Evolutionary conservation across 1,140 invertebrate genomes (phyloP).

Genomic region (Drosophila rhopaloa): DNA sequence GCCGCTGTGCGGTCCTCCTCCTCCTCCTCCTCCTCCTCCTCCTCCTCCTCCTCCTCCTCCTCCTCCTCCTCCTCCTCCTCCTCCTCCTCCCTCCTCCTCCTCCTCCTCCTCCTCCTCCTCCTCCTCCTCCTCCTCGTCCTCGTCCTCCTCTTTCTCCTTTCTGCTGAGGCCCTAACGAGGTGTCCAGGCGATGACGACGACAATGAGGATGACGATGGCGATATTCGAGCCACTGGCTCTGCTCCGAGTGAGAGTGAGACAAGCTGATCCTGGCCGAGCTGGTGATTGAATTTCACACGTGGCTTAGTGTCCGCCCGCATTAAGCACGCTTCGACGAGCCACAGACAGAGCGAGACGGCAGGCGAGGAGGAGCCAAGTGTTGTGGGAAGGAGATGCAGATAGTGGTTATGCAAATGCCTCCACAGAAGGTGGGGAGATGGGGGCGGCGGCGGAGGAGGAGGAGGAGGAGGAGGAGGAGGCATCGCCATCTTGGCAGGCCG

Average conservation of each 20-base stretch:
- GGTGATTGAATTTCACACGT: constrained; percentile 83
- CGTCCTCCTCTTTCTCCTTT: neutral
- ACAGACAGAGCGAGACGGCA: constrained; percentile 1
- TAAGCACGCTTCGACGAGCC: constrained; percentile 67
- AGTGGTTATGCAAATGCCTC: constrained; percentile 47
- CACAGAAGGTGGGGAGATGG: neutral
- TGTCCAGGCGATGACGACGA: constrained; percentile 72
- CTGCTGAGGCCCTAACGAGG: constrained; percentile 62
- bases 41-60: neutral
- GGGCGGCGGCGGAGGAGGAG: neutral
- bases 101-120: neutral
- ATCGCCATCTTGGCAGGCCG: constrained; percentile 68
- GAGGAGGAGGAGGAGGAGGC: constrained; percentile 2
- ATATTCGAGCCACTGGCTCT: constrained; percentile 63
- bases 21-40: neutral
- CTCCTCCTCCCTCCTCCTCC: neutral
- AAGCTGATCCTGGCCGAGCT: constrained; percentile 20
- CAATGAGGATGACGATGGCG: constrained; percentile 51
- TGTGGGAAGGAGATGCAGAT: constrained; percentile 33
- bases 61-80: neutral
- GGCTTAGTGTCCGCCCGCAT: constrained; percentile 83
- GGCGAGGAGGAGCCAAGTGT: neutral
- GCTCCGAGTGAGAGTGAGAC: constrained; percentile 33
- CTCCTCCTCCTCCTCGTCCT: neutral
- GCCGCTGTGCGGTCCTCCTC: constrained; percentile 12